Evolutionary conservation across 2,113 vertebrate species (phyloP), one percentile per base, ranked within the genome.

Genomic region (Philantomba maxwellii): DNA sequence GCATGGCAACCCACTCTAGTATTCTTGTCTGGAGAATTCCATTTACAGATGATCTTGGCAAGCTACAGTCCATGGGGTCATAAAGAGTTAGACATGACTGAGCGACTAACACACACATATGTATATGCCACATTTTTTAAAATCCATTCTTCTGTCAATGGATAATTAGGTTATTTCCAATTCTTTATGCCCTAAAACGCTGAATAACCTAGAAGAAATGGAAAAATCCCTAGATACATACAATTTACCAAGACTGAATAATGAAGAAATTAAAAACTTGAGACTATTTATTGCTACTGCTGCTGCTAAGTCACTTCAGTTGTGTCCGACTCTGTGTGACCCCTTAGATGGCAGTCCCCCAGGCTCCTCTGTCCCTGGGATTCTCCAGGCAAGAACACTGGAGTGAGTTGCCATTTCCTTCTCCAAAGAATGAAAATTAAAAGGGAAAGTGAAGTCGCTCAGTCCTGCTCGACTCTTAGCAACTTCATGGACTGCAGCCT

Each of bases 261-360:
- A 94, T 10, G 62, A 49, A 73, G 33, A 94, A 89, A 58, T 58
- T 49, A 45, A 89, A 83, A 83, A 49, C 30, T 39, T 89, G 45
- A 89, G 30, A 6, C 26, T 60, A 60, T 60, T 60, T 60, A 60
- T 6, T 58, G 57, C 25, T 60, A 25, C 57, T 58, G 57, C 57
- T 60, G 11, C 57, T 58, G 57, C 57, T 58, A 26, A 26, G 10
- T 58, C 25, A 0, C 57, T 58, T 58, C 25, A 58, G 11, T 28
- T 1, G 25, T 58, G 57, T 58, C 11, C 1, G 5, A 58, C 11
- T 58, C 25, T 58, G 57, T 58, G 11, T 0, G 0, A 28, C 11
- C 57, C 25, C 57, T 6, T 58, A 58, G 25, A 28, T 28, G 25
- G 25, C 25, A 58, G 25, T 12, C 57, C 25, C 11, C 11, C 25